Evolutionary conservation across 2,797 vertebrate genomes (phyloP).

Genomic region (Notolepis coatsorum): DNA sequence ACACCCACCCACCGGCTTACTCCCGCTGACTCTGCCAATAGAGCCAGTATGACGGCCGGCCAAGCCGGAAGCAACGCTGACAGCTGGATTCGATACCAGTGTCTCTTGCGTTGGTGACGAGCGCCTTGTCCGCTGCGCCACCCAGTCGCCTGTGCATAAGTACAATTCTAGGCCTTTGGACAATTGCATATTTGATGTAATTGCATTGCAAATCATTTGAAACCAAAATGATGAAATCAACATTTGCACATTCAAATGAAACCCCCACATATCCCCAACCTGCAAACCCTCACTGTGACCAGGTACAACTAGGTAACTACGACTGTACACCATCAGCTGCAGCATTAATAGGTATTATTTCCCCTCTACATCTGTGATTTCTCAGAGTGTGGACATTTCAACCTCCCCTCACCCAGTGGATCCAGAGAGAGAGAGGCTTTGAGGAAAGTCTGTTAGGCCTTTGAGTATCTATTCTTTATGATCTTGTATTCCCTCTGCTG

Average conservation of each 20-base stretch:
- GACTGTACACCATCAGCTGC: conserved; percentile 1
- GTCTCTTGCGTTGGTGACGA: no score
- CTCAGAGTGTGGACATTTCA: conserved; percentile 73
- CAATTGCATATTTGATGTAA: no score
- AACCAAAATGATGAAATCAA: conserved; percentile 44
- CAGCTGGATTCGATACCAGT: no score
- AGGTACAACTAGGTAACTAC: conserved; percentile 13
- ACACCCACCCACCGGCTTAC: no score
- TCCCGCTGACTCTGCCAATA: no score
- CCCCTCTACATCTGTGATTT: conserved; percentile 60
- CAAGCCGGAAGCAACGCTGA: no score
- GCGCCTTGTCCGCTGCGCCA: no score
- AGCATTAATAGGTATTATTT: conserved; percentile 52
- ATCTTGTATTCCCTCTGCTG: conserved; percentile 82
- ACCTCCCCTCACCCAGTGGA: conserved; percentile 64
- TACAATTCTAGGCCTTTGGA: no score
- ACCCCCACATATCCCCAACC: not conserved
- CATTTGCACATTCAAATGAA: conserved; percentile 23
- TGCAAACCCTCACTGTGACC: not conserved
- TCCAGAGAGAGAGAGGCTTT: conserved; percentile 74
- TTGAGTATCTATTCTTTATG: conserved; percentile 83
- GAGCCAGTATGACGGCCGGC: no score
- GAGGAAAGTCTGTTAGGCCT: conserved; percentile 81
- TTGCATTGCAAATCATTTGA: conserved; percentile 22
- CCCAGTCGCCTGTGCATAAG: no score